Conservation (phyloP, 2,888 invertebrate genomes). For the Germaria angustata region DNA sequence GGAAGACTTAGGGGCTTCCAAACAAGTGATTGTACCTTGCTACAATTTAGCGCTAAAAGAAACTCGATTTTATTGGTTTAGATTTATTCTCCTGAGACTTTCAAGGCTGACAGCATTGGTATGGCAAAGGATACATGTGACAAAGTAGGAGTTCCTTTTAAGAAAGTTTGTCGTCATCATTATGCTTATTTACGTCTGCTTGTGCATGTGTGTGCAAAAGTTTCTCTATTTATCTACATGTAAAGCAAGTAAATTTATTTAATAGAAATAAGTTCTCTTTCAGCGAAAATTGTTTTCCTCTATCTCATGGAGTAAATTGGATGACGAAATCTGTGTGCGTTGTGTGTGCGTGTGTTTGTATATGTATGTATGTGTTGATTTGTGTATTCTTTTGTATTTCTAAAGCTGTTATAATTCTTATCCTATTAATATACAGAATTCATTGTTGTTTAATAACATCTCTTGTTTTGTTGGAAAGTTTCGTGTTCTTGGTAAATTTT, state of each 20-base stretch:
- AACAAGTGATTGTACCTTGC: no score
- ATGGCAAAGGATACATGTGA: no score
- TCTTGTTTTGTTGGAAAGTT: not conserved
- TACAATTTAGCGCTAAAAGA: no score
- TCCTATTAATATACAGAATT: not conserved
- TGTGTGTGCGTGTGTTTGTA: not conserved
- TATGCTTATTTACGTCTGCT: not conserved
- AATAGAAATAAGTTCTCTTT: no score
- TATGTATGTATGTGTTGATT: not conserved
- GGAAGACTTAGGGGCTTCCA: no score
- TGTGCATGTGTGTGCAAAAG: not conserved
- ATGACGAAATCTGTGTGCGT: no score
- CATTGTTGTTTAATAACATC: not conserved
- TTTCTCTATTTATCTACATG: not conserved
- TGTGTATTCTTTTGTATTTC: not conserved
- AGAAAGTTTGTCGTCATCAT: slow-evolving; percentile 17
- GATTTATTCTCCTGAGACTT: no score
- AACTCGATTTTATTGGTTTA: no score
- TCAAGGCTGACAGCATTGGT: no score
- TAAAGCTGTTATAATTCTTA: not conserved
- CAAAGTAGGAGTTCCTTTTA: slow-evolving; percentile 1
- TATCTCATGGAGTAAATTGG: not conserved
- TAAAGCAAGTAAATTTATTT: no score
- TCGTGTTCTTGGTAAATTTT: not conserved
- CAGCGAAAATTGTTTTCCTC: not conserved